phyloP scores from a whole-genome alignment of 2,113 vertebrate species.

The Hydropotes inermis region DNA sequence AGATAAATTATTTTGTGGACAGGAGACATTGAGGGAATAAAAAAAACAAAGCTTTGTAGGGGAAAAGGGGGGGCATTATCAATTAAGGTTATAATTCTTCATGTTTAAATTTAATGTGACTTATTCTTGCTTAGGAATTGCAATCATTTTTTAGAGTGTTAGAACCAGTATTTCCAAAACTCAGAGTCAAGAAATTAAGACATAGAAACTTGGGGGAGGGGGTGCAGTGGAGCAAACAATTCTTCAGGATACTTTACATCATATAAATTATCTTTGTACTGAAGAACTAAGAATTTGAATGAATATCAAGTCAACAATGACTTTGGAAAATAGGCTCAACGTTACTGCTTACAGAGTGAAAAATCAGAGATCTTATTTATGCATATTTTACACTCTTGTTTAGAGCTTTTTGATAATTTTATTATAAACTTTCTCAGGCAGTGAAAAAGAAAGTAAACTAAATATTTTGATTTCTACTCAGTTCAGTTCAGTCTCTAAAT shows the following conservation, averaged over 20 bases:
- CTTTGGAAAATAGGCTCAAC: constrained; percentile 34
- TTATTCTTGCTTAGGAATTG: background rate
- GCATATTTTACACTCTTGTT: background rate
- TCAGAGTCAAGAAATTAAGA: background rate
- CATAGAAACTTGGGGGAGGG: background rate
- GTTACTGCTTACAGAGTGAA: background rate
- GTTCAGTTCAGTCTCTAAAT: too few species aligned
- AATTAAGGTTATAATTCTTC: background rate
- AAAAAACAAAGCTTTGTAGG: background rate
- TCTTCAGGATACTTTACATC: background rate
- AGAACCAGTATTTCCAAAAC: background rate
- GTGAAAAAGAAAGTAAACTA: constrained; percentile 36
- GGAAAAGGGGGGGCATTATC: background rate
- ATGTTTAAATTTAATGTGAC: background rate
- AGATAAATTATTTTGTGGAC: background rate
- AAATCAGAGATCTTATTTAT: background rate
- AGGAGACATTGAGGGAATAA: background rate
- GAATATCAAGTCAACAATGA: background rate
- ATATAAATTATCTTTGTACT: background rate
- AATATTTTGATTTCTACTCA: background rate
- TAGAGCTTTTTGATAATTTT: background rate
- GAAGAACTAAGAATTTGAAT: background rate
- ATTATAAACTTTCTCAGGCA: background rate
- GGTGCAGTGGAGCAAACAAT: background rate
- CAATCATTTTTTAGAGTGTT: background rate